These are phyloP conservation scores for Chrysopa pallens DNA, from an alignment of 1,140 invertebrate species.

Conservation along the genomic window DNA sequence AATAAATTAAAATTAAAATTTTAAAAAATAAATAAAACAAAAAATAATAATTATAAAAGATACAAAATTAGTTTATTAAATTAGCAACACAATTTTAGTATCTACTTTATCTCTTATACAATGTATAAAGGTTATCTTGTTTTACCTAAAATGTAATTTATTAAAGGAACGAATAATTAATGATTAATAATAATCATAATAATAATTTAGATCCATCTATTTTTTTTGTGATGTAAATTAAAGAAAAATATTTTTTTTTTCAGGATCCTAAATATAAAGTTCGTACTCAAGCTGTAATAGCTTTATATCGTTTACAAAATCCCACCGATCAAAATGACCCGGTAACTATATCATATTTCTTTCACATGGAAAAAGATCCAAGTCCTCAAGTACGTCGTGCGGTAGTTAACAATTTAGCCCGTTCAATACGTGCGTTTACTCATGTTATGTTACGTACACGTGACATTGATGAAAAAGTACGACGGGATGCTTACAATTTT, in stretches of 20 bases:
- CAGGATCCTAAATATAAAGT: slow-evolving; percentile 50
- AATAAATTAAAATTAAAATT: too few relatives aligned
- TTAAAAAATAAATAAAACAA: too few relatives aligned
- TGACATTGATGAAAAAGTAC: slow-evolving; percentile 55
- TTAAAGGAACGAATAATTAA: too few relatives aligned
- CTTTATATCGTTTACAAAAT: slow-evolving; percentile 58
- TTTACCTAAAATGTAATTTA: too few relatives aligned
- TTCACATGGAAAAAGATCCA: slow-evolving; percentile 57
- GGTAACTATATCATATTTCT: slow-evolving; percentile 56
- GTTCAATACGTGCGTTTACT: slow-evolving; percentile 41
- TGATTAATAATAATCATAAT: too few relatives aligned
- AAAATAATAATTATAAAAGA: too few relatives aligned
- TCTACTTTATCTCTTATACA: too few relatives aligned
- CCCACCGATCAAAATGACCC: slow-evolving; percentile 52
- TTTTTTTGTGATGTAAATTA: not conserved
- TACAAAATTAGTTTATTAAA: too few relatives aligned
- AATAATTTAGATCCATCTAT: too few relatives aligned
- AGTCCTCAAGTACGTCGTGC: slow-evolving; percentile 49
- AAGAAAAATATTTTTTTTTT: not conserved
- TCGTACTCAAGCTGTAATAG: slow-evolving; percentile 53
- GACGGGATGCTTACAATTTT: slow-evolving; percentile 50
- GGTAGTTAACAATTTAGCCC: slow-evolving; percentile 44
- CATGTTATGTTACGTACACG: slow-evolving; percentile 47
- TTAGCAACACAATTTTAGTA: too few relatives aligned
- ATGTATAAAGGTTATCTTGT: too few relatives aligned